phyloP scores from a whole-genome alignment of 2,113 vertebrate species.

The Heptranchias perlo region DNA sequence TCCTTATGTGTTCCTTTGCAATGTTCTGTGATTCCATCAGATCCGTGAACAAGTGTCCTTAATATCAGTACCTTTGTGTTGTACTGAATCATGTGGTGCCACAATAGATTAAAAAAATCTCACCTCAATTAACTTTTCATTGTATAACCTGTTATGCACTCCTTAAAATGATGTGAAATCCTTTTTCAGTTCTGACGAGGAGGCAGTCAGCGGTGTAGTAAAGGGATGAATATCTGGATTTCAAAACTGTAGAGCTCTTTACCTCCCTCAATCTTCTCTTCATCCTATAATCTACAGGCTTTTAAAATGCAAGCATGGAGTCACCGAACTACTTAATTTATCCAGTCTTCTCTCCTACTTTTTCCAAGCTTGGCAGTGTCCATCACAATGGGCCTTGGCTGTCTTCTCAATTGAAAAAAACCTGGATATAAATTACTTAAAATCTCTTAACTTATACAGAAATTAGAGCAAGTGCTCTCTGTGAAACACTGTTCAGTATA shows the following conservation, averaged over 20 bases:
- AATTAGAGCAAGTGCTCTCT: neutral
- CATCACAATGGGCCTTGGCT: neutral
- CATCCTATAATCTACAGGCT: neutral
- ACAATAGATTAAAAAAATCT: neutral
- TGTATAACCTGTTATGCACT: neutral
- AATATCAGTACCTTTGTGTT: neutral
- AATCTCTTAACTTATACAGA: neutral
- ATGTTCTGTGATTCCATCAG: neutral
- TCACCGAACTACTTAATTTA: neutral
- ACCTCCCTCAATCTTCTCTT: neutral
- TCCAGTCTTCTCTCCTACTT: neutral
- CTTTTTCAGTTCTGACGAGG: neutral
- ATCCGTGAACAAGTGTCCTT: neutral
- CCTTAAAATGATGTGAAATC: neutral
- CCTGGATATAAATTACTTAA: neutral
- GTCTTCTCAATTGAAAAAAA: neutral
- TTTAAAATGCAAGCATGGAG: no score
- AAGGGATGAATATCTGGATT: neutral
- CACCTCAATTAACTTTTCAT: neutral
- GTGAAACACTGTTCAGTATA: conserved; percentile 1
- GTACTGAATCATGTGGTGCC: neutral
- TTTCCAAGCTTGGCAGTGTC: neutral
- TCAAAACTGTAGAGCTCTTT: neutral
- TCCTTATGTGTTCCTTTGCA: neutral
- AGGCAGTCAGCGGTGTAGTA: no score